Evolutionary conservation across 37 sponge, comb jelly and placozoan species (phyloP).

Genomic region (Cliona cf. orientalis): DNA sequence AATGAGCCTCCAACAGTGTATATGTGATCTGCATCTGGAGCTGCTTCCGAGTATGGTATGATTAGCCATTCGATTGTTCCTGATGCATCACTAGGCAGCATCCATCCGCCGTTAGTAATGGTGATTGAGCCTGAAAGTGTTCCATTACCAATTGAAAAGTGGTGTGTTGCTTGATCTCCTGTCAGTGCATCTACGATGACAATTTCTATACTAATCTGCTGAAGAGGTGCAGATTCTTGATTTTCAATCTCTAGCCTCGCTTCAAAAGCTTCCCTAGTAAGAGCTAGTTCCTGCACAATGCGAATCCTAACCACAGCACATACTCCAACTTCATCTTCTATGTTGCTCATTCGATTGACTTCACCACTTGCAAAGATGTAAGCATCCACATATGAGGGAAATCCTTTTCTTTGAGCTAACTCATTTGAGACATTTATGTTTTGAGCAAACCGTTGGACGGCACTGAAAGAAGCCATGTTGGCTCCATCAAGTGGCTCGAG

Average conservation of each 20-base stretch:
- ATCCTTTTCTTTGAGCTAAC: constrained; percentile 1
- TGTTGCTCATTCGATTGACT: neutral
- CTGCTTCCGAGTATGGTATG: constrained; percentile 44
- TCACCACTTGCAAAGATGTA: constrained; percentile 29
- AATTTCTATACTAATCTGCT: constrained; percentile 10
- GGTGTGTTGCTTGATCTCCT: constrained; percentile 2
- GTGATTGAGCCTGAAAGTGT: constrained; percentile 29
- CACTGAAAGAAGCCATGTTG: constrained; percentile 12
- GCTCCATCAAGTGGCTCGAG: constrained; percentile 23
- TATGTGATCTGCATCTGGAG: constrained; percentile 17
- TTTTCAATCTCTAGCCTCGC: constrained; percentile 50
- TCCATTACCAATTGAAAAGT: constrained; percentile 33
- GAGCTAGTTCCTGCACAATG: constrained; percentile 41
- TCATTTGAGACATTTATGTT: constrained; percentile 9
- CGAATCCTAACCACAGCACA: constrained; percentile 51
- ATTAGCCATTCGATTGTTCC: constrained; percentile 40
- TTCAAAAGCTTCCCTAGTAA: constrained; percentile 41
- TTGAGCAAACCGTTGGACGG: neutral
- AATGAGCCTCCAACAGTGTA: constrained; percentile 32
- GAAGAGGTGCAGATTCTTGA: constrained; percentile 12
- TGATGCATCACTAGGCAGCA: constrained; percentile 1
- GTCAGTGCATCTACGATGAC: constrained; percentile 1
- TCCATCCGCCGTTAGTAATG: neutral
- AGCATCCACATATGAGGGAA: constrained; percentile 41
- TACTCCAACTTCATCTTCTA: constrained; percentile 34